Evolutionary conservation across 2,888 invertebrate genomes (phyloP), one percentile per base, ranked within the genome.

Genomic region (Caenorhabditis imperialis): DNA sequence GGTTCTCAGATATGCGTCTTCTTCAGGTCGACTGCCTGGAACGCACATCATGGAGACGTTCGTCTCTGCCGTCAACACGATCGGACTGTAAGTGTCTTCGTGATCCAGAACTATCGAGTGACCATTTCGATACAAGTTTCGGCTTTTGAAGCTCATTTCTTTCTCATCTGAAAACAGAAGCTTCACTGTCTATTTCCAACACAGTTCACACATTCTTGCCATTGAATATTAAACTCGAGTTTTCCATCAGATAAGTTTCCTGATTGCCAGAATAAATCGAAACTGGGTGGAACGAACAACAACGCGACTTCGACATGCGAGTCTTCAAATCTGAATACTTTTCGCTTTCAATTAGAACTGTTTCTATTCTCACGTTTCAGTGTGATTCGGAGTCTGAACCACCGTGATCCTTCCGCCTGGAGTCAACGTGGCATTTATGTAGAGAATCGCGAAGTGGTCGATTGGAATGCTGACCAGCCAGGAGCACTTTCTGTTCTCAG

Each of bases 141-240:
- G n/a, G n/a, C n/a, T n/a, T n/a, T n/a, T n/a, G n/a, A n/a, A n/a
- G n/a, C n/a, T n/a, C n/a, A n/a, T n/a, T n/a, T n/a, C n/a, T n/a
- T n/a, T n/a, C n/a, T n/a, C n/a, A n/a, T n/a, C n/a, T n/a, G n/a
- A n/a, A n/a, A n/a, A n/a, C n/a, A n/a, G n/a, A n/a, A n/a, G n/a
- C n/a, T n/a, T n/a, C n/a, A n/a, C n/a, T n/a, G n/a, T n/a, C n/a
- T n/a, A n/a, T n/a, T n/a, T n/a, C n/a, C n/a, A n/a, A n/a, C n/a
- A n/a, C n/a, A n/a, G n/a, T n/a, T n/a, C 51, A 51, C n/a, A 63
- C 63, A 63, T 23, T 47, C 40, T 35, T 63, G 63, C 63, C 63
- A 63, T n/a, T 63, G 54, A 8, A 63, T 55, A 12, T 45, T 63
- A 25, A 65, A 65, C 14, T 65, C 27, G 6, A 57, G 40, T 18